Conservation (phyloP, 2,113 vertebrate genomes). For the Trichechus manatus region DNA sequence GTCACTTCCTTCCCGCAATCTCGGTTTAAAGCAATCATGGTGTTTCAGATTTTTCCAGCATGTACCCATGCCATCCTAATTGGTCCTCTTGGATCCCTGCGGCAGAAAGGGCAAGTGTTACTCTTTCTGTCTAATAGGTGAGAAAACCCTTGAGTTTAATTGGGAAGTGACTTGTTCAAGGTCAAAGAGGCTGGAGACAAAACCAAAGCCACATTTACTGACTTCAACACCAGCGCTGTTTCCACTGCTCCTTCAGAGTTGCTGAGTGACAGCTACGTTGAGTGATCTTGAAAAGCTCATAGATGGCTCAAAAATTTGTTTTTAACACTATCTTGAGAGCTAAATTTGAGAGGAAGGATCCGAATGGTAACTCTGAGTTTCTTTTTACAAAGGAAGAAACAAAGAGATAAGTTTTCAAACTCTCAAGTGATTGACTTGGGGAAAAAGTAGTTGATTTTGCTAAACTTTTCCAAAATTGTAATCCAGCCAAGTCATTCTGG, state of each 20-base stretch:
- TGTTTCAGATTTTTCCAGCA: neutral
- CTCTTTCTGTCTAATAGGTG: neutral
- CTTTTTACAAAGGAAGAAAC: conserved; percentile 68
- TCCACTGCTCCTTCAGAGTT: conserved; percentile 43
- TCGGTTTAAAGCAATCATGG: accelerated
- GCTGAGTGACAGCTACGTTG: conserved; percentile 69
- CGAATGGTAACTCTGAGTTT: conserved; percentile 68
- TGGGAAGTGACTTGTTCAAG: conserved; percentile 49
- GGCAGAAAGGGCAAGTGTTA: neutral
- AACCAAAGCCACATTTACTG: conserved; percentile 40
- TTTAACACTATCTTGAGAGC: conserved; percentile 69
- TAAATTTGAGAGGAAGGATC: conserved; percentile 61
- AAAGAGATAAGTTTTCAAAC: conserved; percentile 51
- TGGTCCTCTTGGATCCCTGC: neutral
- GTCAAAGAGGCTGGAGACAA: conserved; percentile 55
- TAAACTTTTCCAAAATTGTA: conserved; percentile 66
- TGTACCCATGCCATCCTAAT: accelerated
- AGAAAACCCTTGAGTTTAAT: neutral
- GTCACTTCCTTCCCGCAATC: neutral
- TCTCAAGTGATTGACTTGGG: conserved; percentile 64
- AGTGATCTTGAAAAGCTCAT: conserved; percentile 71
- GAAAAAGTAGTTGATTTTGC: conserved; percentile 50
- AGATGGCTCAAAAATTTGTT: conserved; percentile 63
- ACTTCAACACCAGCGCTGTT: neutral
- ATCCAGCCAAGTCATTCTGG: conserved; percentile 51